Evolutionary conservation across 2,888 invertebrate species (phyloP).

Genomic region (Frankliniella intonsa): DNA sequence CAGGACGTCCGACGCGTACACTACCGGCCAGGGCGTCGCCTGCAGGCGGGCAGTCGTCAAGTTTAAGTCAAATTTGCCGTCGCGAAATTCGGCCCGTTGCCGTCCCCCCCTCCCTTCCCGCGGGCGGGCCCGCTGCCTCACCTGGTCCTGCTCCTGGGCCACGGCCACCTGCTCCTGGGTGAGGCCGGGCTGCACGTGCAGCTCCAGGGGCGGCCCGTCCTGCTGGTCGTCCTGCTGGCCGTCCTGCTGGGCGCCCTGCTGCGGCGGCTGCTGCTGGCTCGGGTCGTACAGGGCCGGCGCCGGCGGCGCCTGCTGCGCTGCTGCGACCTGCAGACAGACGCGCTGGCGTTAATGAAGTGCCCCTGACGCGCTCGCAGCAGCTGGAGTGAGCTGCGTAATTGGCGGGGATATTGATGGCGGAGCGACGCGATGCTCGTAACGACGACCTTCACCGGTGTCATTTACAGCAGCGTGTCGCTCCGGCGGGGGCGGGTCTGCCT

Average conservation of each 20-base stretch:
- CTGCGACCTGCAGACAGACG: background rate
- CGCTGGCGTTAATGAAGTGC: no score
- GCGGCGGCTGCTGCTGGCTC: background rate
- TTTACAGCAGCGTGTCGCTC: no score
- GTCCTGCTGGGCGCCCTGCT: background rate
- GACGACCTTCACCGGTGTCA: no score
- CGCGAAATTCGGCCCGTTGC: no score
- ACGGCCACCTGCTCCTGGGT: background rate
- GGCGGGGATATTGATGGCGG: no score
- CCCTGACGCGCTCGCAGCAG: no score
- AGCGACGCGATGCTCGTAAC: no score
- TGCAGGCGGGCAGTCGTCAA: background rate
- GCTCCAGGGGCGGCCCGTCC: background rate
- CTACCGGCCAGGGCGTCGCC: background rate
- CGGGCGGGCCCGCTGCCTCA: background rate
- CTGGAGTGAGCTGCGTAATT: no score
- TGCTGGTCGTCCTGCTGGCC: background rate
- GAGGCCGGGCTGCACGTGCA: background rate
- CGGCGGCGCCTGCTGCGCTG: background rate
- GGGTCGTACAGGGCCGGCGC: background rate
- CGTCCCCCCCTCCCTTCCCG: background rate
- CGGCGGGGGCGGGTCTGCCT: no score
- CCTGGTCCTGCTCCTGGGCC: background rate
- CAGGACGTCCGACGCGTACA: constrained; percentile 6
- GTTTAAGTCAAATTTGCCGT: background rate